Evolutionary conservation across 2,888 invertebrate species (phyloP).

Genomic region (Synergus japonicus): DNA sequence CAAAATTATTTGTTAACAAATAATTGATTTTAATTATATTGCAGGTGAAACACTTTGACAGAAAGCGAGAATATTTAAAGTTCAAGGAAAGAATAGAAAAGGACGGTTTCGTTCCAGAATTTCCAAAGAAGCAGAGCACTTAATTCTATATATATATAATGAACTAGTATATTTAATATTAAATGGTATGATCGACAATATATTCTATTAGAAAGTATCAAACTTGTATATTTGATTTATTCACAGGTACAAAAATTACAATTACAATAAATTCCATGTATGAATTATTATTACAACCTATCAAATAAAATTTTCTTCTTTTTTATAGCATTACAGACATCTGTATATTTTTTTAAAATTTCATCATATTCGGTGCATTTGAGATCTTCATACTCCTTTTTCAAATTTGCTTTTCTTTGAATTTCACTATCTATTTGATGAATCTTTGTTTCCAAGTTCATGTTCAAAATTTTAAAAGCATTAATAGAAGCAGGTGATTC

Average conservation of each 20-base stretch:
- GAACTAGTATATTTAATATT: slow-evolving; percentile 75
- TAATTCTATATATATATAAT: slow-evolving; percentile 66
- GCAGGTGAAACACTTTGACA: slow-evolving; percentile 93
- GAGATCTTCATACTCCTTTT: slow-evolving; percentile 27
- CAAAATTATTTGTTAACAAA: not conserved
- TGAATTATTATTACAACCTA: not conserved
- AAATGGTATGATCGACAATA: slow-evolving; percentile 64
- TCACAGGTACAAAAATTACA: not conserved
- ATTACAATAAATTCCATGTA: not conserved
- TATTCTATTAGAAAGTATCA: slow-evolving; percentile 50
- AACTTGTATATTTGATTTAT: not conserved
- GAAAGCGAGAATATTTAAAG: slow-evolving; percentile 91
- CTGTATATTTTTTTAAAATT: slow-evolving; percentile 19
- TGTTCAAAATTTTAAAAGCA: slow-evolving; percentile 4
- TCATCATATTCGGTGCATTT: slow-evolving; percentile 31
- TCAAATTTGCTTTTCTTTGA: not conserved
- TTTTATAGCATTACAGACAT: slow-evolving; percentile 7
- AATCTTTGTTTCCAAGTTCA: not conserved
- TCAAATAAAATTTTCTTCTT: not conserved
- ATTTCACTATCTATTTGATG: slow-evolving; percentile 28
- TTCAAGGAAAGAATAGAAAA: slow-evolving; percentile 93
- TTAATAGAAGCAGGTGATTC: slow-evolving; percentile 15
- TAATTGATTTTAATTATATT: slow-evolving; percentile 55
- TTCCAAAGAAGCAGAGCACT: slow-evolving; percentile 73
- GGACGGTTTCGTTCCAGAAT: slow-evolving; percentile 90